Evolutionary conservation across 2,888 invertebrate species (phyloP).

Genomic region (Dendrolimus houi): DNA sequence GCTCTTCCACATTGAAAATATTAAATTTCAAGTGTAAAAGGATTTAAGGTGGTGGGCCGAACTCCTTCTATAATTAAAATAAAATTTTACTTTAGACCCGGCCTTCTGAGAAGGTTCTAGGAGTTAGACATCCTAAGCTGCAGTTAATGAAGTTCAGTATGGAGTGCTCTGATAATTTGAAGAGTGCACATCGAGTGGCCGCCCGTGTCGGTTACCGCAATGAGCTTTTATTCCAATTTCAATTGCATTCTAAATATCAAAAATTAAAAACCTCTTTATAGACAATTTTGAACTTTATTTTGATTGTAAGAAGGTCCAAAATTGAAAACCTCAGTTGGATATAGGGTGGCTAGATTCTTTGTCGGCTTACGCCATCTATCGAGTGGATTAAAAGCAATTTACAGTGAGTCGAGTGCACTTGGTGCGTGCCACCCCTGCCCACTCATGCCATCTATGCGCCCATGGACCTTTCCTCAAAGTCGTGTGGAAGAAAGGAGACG

Average conservation of each 20-base stretch:
- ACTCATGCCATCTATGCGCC: conserved; percentile 5
- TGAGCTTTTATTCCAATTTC: conserved; percentile 37
- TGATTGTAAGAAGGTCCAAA: too few species aligned
- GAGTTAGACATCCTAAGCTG: too few species aligned
- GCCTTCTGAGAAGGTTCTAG: too few species aligned
- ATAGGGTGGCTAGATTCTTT: conserved; percentile 32
- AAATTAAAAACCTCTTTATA: conserved; percentile 14
- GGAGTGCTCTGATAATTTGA: conserved; percentile 15
- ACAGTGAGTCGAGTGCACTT: conserved; percentile 49
- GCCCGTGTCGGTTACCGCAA: conserved; percentile 46
- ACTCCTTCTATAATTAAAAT: too few species aligned
- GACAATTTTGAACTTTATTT: conserved; percentile 12
- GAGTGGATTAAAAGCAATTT: conserved; percentile 68
- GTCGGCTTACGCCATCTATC: conserved; percentile 48
- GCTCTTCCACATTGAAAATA: too few species aligned
- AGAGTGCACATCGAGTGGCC: conserved; percentile 10
- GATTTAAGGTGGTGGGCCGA: too few species aligned
- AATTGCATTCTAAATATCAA: conserved; percentile 41
- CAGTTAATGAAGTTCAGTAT: neutral
- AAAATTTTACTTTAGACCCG: too few species aligned
- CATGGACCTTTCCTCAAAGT: too few species aligned
- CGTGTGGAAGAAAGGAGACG: too few species aligned
- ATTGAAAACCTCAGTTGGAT: conserved; percentile 3
- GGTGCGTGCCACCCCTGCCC: conserved; percentile 23
- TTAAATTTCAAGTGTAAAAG: too few species aligned